These are phyloP conservation scores for Rallus limicola DNA, from an alignment of 2,113 vertebrate species.

Conservation along the genomic window DNA sequence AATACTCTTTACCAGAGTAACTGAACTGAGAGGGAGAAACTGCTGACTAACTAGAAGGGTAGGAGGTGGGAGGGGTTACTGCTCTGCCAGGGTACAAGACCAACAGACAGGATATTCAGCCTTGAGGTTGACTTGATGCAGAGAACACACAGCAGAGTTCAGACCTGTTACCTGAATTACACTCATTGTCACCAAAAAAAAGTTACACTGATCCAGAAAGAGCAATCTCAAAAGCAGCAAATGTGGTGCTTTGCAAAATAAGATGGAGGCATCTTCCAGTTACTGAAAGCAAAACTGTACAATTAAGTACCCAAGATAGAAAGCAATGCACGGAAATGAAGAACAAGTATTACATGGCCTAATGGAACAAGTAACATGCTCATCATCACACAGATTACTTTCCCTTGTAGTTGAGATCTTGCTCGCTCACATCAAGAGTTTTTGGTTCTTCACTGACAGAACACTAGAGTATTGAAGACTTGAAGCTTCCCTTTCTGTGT, in stretches of 20 bases:
- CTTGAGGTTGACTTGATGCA: not conserved
- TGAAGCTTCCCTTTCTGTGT: not conserved
- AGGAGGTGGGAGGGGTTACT: not conserved
- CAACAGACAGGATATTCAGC: not conserved
- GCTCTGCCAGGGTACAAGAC: not conserved
- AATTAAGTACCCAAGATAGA: not conserved
- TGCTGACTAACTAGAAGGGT: not conserved
- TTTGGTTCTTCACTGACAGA: not conserved
- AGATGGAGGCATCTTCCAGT: not conserved
- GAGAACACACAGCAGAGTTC: not conserved
- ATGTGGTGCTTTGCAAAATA: not conserved
- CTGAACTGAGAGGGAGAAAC: not conserved
- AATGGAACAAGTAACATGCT: accelerated
- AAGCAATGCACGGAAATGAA: not conserved
- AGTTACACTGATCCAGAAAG: not conserved
- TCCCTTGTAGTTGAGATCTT: not conserved
- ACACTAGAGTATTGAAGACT: not conserved
- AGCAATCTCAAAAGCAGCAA: not conserved
- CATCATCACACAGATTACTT: not conserved
- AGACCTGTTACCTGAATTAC: not conserved
- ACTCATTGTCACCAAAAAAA: not conserved
- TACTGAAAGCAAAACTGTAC: not conserved
- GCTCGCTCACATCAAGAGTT: not conserved
- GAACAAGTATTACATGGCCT: not conserved
- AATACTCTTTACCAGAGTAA: not conserved